Evolutionary conservation across 2,888 invertebrate genomes (phyloP).

Genomic region (Dynastes maya): DNA sequence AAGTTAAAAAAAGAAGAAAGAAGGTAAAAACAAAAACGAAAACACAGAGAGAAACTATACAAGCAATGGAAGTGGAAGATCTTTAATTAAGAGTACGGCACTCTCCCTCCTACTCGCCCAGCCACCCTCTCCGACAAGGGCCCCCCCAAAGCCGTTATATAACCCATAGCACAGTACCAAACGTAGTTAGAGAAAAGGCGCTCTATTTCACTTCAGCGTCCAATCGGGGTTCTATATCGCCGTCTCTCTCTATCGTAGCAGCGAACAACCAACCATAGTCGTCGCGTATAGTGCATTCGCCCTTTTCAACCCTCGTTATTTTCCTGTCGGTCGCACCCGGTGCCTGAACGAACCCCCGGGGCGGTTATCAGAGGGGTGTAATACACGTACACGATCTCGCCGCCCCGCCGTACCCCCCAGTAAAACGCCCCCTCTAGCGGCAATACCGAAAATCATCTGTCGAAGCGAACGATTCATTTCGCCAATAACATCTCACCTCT

Average conservation of each 20-base stretch:
- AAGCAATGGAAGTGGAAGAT: conserved; percentile 37
- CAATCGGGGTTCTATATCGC: conserved; percentile 8
- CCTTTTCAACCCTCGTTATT: conserved; percentile 68
- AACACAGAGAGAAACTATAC: conserved; percentile 20
- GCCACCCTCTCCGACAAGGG: conserved; percentile 8
- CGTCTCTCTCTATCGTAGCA: conserved; percentile 15
- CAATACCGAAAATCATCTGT: conserved; percentile 62
- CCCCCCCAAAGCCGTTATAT: conserved; percentile 22
- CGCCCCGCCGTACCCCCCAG: conserved; percentile 47
- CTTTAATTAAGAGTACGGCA: conserved; percentile 47
- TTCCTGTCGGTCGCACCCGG: conserved; percentile 69
- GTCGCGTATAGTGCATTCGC: conserved; percentile 52
- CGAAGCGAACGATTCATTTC: conserved; percentile 59
- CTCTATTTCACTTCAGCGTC: conserved; percentile 38
- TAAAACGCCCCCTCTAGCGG: conserved; percentile 46
- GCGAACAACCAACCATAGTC: conserved; percentile 24
- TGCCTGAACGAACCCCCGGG: conserved; percentile 62
- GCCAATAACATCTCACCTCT: conserved; percentile 55
- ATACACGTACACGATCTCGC: conserved; percentile 46
- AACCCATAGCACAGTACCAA: conserved; percentile 33
- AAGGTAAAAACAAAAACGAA: neutral
- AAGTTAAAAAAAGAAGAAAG: neutral
- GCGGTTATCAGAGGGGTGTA: conserved; percentile 57
- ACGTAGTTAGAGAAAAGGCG: conserved; percentile 36
- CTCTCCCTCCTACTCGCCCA: conserved; percentile 7